Conservation (phyloP, 2,797 vertebrate genomes). For the Galagoides demidoff region DNA sequence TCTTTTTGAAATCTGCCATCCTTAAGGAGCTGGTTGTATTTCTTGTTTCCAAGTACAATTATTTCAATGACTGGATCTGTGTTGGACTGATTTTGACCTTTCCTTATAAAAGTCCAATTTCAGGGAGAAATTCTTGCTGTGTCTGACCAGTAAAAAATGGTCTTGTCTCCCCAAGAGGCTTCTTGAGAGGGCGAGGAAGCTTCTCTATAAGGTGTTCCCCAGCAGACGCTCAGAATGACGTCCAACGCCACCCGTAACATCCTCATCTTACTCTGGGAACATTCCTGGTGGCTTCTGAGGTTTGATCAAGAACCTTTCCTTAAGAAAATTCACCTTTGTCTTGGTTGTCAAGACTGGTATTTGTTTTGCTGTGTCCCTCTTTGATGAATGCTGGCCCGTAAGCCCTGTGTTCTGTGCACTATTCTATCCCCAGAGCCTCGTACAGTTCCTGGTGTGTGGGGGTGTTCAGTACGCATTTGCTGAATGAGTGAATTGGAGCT, state of each 20-base stretch:
- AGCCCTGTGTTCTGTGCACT: not conserved
- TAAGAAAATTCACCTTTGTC: not conserved
- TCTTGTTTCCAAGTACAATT: not conserved
- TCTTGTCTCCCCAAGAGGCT: not conserved
- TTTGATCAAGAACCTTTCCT: not conserved
- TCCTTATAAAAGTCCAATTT: not conserved
- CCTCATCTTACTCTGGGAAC: not conserved
- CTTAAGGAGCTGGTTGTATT: not conserved
- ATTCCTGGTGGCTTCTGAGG: not conserved
- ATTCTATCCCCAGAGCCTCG: not conserved
- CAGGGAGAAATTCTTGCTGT: not conserved
- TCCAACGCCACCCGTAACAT: not conserved
- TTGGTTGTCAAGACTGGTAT: not conserved
- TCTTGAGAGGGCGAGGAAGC: not conserved
- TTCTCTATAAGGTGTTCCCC: not conserved
- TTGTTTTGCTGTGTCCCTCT: not conserved
- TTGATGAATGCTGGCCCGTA: not conserved
- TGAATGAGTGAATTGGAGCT: not conserved
- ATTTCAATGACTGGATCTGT: not conserved
- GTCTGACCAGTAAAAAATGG: not conserved
- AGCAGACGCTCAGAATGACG: not conserved
- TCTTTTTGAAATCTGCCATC: not conserved
- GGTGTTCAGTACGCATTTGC: not conserved
- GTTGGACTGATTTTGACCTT: not conserved
- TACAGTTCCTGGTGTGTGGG: not conserved